Evolutionary conservation across 2,113 vertebrate species (phyloP), one percentile per base, ranked within the genome.

Genomic region (Collichthys lucidus): DNA sequence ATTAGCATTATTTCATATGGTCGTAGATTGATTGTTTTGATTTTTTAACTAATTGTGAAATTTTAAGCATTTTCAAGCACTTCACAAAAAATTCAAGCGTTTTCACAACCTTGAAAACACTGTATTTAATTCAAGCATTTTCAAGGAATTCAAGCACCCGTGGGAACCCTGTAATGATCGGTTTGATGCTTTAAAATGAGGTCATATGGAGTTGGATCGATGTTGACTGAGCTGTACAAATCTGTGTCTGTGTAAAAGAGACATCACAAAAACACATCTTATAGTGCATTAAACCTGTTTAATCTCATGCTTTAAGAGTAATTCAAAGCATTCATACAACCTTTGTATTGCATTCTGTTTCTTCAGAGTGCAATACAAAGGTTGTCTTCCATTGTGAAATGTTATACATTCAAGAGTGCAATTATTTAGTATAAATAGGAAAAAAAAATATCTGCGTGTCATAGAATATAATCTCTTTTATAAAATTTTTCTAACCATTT

Each of bases 351-450:
- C 3, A 26, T 2, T 26, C 26, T 26, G 26, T 26, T 26, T 26
- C 26, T 26, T 26, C 26, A 65, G 47, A 83, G 78, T 31, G 71
- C 1, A 80, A 62, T 50, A 62, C 15, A 77, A 57, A 64, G 63
- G 46, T 47, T 65, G 74, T 68, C 75, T 69, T 90, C 46, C 31
- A 42, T 83, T 88, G 80, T 3, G 2, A 80, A 81, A 63, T 35
- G 10, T 62, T n/a, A 53, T 64, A 84, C 86, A 90, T 88, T 87
- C 84, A 87, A 79, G 74, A 79, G 77, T 83, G 84, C 78, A 80
- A 61, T 59, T 60, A 49, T 80, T 74, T 29, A 26, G 64, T 87
- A 93, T 89, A 94, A 93, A 94, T 89, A 92, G 64, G 90, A 40
- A 35, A 88, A 85, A 86, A 86, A 81, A 94, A 89, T 52, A 89